Evolutionary conservation across 2,797 vertebrate genomes (phyloP).

Genomic region (Ataeniobius toweri): DNA sequence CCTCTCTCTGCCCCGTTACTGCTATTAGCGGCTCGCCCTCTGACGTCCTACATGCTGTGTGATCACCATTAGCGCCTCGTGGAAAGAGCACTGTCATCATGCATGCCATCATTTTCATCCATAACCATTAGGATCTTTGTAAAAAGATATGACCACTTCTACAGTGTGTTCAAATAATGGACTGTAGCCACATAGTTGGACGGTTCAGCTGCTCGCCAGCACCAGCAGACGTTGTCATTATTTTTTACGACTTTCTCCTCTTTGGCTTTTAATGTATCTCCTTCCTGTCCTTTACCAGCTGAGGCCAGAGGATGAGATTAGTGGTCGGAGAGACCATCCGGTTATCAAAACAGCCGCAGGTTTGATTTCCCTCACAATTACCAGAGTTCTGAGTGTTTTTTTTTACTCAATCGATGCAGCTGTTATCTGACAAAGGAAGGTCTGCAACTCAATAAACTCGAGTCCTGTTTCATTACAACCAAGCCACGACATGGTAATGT

Average conservation of each 20-base stretch:
- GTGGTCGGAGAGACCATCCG: slow-evolving; percentile 34
- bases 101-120: slow-evolving; percentile 68
- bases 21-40: slow-evolving; percentile 51
- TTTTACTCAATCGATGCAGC: slow-evolving; percentile 23
- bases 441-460: slow-evolving; percentile 24
- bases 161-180: slow-evolving; percentile 62
- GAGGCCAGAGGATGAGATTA: slow-evolving; percentile 32
- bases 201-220: slow-evolving; percentile 39
- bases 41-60: slow-evolving; percentile 52
- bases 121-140: slow-evolving; percentile 71
- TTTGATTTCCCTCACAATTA: slow-evolving; percentile 58
- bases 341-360: slow-evolving; percentile 59
- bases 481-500: slow-evolving; percentile 3
- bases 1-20: slow-evolving; percentile 33
- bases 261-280: slow-evolving; percentile 67
- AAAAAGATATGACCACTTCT: slow-evolving; percentile 72
- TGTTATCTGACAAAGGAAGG: slow-evolving; percentile 39
- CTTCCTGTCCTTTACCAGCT: slow-evolving; percentile 61
- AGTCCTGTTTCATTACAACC: slow-evolving; percentile 44
- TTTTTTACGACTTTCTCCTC: slow-evolving; percentile 69
- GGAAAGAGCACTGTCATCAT: slow-evolving; percentile 66
- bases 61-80: slow-evolving; percentile 64
- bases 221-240: slow-evolving; percentile 60
- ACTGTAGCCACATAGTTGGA: slow-evolving; percentile 36
- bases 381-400: slow-evolving; percentile 24